Evolutionary conservation across 2,888 invertebrate species (phyloP), one percentile per base, ranked within the genome.

Genomic region (Cyclophora punctaria): DNA sequence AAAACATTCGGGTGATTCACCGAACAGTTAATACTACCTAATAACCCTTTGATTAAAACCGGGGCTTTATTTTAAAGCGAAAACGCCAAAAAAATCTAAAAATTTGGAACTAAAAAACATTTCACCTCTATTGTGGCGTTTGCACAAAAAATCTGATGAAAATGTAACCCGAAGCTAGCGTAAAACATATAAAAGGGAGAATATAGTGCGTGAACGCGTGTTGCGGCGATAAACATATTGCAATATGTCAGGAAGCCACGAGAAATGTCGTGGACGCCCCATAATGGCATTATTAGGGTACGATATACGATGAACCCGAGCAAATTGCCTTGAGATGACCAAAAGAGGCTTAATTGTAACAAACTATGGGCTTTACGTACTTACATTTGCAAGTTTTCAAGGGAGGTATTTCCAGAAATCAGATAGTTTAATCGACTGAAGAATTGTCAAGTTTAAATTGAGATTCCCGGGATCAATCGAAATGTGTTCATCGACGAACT

Each of bases 221-320:
- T 37, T 48, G 44, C 51, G 34, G 58, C 61, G 65, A 69, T 69
- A 71, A 69, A 69, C 67, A 69, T 66, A 65, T 59, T 53, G 67
- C 67, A 69, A 71, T 72, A 69, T 69, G 73, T 72, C 66, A 66
- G 67, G 59, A 53, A 58, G 63, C 68, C 63, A 64, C 64, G 65
- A 65, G 60, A 71, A 69, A 63, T 66, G 66, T 70, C 70, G 69
- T 70, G 69, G 71, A 66, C 66, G 66, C 56, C 62, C 60, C 41
- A 42, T 66, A 63, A 67, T 62, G 60, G 55, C 64, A 64, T 69
- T 67, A 66, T 59, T 57, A 60, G 58, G 60, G 66, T 62, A 55
- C 50, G 57, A 56, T 51, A 56, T 59, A 59, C 57, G 68, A 64
- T 58, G 68, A 55, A 66, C 62, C 62, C 70, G 68, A 70, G 65